A percentile compares a stretch with the other conserved stretches of the same genome.
phyloP scores from a whole-genome alignment of 2,797 vertebrate genomes.

The Bovichtus diacanthus region DNA sequence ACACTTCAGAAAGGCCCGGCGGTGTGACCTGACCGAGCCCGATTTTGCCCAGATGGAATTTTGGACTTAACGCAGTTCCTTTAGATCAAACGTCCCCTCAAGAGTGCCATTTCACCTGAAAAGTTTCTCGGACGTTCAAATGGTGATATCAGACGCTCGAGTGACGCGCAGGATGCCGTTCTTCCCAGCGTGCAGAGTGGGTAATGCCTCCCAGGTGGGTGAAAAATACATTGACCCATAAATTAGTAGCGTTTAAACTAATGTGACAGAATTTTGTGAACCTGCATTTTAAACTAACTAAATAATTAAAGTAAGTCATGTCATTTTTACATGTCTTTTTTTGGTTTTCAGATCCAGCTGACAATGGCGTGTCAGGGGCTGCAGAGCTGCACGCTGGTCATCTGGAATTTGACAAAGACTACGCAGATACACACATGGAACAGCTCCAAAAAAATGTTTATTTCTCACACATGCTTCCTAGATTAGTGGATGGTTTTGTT shows the following conservation, averaged over 20 bases:
- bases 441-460: neutral
- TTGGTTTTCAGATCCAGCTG: neutral
- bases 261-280: neutral
- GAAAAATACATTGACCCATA: neutral
- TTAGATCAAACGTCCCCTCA: neutral
- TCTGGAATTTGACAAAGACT: neutral
- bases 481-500: neutral
- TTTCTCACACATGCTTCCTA: neutral
- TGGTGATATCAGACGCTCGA: neutral
- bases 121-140: neutral
- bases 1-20: neutral
- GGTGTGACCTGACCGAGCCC: neutral
- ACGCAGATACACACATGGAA: neutral
- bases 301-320: neutral
- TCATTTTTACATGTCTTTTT: neutral
- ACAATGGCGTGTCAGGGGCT: neutral
- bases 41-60: neutral
- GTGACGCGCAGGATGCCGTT: neutral
- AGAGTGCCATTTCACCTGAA: neutral
- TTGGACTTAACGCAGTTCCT: neutral
- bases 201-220: neutral
- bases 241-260: neutral
- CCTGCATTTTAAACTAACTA: neutral
- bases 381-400: neutral
- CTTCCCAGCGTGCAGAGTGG: neutral